A percentile compares a stretch with the other conserved stretches of the same genome.
Evolutionary conservation across 2,113 vertebrate species (phyloP).

Genomic region (Pelobates fuscus): DNA sequence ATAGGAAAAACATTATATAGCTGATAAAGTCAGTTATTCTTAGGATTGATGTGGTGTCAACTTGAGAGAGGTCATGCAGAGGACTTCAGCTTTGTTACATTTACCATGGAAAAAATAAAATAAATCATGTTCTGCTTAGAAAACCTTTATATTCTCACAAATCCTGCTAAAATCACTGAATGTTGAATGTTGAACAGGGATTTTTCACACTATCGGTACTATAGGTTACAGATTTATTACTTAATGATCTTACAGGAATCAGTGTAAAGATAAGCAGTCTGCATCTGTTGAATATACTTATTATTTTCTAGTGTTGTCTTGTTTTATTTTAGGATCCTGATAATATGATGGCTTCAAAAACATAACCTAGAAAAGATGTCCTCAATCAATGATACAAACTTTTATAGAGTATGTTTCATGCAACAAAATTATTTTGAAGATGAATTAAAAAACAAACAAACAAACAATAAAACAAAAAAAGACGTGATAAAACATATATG

Average conservation of each 20-base stretch:
- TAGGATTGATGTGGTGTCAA: slow-evolving; percentile 22
- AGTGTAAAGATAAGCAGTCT: slow-evolving; percentile 1
- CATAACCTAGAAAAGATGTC: no score
- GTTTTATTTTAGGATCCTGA: background rate
- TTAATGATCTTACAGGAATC: background rate
- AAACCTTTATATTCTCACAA: slow-evolving; percentile 1
- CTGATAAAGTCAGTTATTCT: slow-evolving; percentile 29
- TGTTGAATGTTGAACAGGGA: background rate
- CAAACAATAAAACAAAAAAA: no score
- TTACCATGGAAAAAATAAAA: background rate
- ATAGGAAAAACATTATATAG: slow-evolving; percentile 35
- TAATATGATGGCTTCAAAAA: background rate
- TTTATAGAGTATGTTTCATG: no score
- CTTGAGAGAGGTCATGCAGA: slow-evolving; percentile 15
- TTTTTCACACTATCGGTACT: background rate
- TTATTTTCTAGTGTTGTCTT: background rate
- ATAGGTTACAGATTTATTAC: slow-evolving; percentile 10
- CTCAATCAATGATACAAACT: no score
- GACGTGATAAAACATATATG: no score
- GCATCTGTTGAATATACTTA: background rate
- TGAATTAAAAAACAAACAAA: no score
- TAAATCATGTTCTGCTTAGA: background rate
- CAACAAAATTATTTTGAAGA: no score
- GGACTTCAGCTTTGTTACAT: background rate
- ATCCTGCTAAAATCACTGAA: background rate